Conservation (phyloP, 2,888 invertebrate genomes). For the Auanema sp. region DNA sequence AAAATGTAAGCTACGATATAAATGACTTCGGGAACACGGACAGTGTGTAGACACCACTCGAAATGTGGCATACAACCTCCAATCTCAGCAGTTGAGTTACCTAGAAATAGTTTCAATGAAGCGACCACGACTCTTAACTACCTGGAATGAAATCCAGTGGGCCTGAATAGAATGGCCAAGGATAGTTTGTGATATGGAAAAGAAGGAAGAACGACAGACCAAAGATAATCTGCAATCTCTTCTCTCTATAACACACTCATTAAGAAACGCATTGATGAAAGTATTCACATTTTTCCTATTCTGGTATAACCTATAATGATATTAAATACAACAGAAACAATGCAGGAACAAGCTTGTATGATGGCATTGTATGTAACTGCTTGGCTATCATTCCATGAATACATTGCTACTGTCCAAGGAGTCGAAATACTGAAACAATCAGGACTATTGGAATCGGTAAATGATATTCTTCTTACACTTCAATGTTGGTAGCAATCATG, state of each 20-base stretch:
- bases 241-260: conserved; percentile 23
- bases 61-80: conserved; percentile 36
- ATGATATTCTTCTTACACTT: conserved; percentile 34
- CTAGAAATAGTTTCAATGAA: no score
- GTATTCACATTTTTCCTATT: conserved; percentile 36
- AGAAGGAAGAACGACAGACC: conserved; percentile 32
- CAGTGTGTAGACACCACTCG: conserved; percentile 35
- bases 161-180: conserved; percentile 41
- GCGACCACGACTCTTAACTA: background rate
- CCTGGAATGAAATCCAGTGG: conserved; percentile 36
- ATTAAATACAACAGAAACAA: conserved; percentile 38
- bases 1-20: conserved; percentile 35
- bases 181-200: conserved; percentile 39
- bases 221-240: conserved; percentile 34
- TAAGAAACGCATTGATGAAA: conserved; percentile 9
- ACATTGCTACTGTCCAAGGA: conserved; percentile 38
- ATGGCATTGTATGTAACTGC: conserved; percentile 43
- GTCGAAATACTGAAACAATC: conserved; percentile 43
- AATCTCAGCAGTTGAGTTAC: conserved; percentile 28
- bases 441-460: background rate
- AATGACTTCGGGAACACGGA: conserved; percentile 33
- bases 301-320: conserved; percentile 35
- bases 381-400: conserved; percentile 41
- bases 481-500: conserved; percentile 44
- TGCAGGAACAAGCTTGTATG: conserved; percentile 34